Percentiles rank a stretch among this genome's conserved stretches.
Evolutionary conservation across 2,888 invertebrate species (phyloP).

Genomic region (Sinohyriopsis cumingii): DNA sequence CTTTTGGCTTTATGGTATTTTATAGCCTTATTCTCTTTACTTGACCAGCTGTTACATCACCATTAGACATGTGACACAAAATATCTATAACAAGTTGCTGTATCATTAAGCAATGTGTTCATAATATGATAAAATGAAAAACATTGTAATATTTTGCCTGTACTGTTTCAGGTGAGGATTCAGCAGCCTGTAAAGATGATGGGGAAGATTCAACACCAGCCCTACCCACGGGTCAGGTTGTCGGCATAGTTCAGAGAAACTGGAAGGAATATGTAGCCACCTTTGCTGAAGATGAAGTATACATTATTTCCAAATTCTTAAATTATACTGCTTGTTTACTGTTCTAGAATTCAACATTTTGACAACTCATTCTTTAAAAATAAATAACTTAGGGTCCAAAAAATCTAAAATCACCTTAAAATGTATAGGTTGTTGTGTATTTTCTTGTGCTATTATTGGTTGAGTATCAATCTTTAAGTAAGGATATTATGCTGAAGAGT

Average conservation of each 20-base stretch:
- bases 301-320: neutral
- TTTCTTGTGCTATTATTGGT: too few species aligned
- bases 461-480: too few species aligned
- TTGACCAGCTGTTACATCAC: too few species aligned
- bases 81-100: neutral
- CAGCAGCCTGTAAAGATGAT: constrained; percentile 15
- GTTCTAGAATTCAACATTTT: neutral
- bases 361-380: neutral
- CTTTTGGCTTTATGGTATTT: too few species aligned
- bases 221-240: constrained; percentile 65
- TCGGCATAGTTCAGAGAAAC: constrained; percentile 65
- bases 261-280: constrained; percentile 70
- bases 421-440: too few species aligned
- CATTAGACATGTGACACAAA: too few species aligned
- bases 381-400: too few species aligned
- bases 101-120: neutral
- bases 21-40: too few species aligned
- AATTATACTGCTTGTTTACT: neutral
- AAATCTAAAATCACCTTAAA: too few species aligned
- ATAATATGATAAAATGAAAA: neutral
- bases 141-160: neutral
- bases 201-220: constrained; percentile 15
- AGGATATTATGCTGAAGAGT: too few species aligned
- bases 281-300: constrained; percentile 56
- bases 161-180: neutral